Conservation (phyloP, 2,113 vertebrate species). For the Dolichallabes microphthalmus region DNA sequence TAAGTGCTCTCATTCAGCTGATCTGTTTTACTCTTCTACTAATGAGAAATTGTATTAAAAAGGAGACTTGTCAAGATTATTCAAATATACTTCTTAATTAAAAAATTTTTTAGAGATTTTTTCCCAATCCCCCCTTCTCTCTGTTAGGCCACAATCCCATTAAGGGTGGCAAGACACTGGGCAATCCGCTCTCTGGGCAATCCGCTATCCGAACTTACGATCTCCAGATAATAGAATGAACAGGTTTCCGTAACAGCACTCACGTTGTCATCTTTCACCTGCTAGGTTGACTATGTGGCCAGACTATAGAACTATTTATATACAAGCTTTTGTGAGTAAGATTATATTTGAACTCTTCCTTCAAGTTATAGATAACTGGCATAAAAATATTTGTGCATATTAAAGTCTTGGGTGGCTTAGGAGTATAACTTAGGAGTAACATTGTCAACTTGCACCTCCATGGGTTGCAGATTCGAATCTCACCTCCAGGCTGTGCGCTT, state of each 20-base stretch:
- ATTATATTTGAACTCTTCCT: neutral
- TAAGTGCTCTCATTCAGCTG: neutral
- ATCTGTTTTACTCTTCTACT: neutral
- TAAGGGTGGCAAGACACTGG: too few species aligned
- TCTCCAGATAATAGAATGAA: too few species aligned
- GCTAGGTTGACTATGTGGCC: neutral
- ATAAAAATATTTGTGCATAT: neutral
- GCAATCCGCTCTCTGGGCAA: too few species aligned
- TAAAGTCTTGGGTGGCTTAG: neutral
- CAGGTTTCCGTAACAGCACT: too few species aligned
- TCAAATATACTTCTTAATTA: neutral
- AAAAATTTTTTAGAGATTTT: too few species aligned
- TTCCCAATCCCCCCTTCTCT: too few species aligned
- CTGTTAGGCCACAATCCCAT: too few species aligned
- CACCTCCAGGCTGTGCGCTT: too few species aligned
- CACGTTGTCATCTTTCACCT: neutral
- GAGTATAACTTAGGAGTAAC: too few species aligned
- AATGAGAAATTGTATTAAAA: neutral
- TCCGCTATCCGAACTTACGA: too few species aligned
- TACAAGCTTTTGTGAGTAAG: neutral
- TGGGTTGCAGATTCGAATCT: too few species aligned
- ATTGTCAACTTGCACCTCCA: too few species aligned
- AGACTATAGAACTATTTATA: neutral
- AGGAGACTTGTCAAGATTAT: neutral
- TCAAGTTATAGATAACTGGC: neutral